Evolutionary conservation across 2,888 invertebrate genomes (phyloP), one percentile per base, ranked within the genome.

Genomic region (Eupithecia subfuscata): DNA sequence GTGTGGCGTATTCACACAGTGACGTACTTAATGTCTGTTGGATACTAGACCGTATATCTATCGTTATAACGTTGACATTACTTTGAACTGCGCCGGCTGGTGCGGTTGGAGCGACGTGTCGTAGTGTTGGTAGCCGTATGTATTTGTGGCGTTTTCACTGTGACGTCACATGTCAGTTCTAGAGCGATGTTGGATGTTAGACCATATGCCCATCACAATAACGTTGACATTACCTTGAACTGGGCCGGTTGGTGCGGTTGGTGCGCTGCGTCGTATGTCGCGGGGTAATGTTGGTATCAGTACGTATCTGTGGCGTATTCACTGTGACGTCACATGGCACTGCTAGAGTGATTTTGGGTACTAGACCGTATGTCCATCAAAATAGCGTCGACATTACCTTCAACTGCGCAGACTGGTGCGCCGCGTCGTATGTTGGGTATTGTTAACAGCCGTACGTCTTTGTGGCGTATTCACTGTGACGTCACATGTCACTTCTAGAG

Each of bases 361-460:
- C 30, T 30, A 63, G 14, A 63, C 63, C 16, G 7, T 30, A 12
- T 12, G 5, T 1, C 25, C 60, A 60, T 60, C 5, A 30, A 14
- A 63, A 16, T 30, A 63, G 0, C 25, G 63, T 63, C 7, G 30
- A 30, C 34, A 71, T 70, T 80, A 92, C 94, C 88, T 94, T 93
- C 80, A 94, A 94, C 3, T 87, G 89, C 2, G 89, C 84, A 14
- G 88, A 88, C 74, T 91, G 90, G 64, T 89, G 91, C 16, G 83
- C 83, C 16, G 88, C 83, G 25, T 93, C 93, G 85, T 93, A 93
- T 16, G 89, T 90, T 25, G 94, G 93, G 78, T 94, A 94, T 86
- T 94, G 94, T 60, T 92, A 93, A 86, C 94, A 95, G 3, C 91
- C 92, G 86, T 94, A 94, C 76, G 94, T 90, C 80, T 94, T 93